Base-by-base conservation (phyloP, 1,140 invertebrate genomes). In the Diachasmimorpha longicaudata region DNA sequence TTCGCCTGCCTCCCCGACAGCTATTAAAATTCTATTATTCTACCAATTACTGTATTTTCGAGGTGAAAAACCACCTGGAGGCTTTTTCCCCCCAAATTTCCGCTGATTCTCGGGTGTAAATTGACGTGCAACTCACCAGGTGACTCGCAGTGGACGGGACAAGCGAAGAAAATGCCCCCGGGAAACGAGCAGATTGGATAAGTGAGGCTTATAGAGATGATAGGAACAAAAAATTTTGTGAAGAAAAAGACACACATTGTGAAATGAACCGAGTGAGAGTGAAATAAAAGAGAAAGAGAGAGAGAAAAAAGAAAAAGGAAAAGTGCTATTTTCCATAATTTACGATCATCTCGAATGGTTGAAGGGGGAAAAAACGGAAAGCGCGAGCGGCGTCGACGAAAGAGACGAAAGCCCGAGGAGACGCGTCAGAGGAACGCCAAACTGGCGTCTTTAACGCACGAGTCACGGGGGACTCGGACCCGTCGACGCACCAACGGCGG, bases 401-500 rank as follows among this genome's bases (percentile, higher is more conserved):
- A 70, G 52, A 69, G 42, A 72, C 70, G 74, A 48, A 55, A 58
- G 19, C 36, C 31, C 11, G 44, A 79, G 39, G 39, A 63, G 55
- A 74, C 68, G 42, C 72, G 21, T 16, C 39, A 70, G 36, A 69
- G 39, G 70, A 78, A 71, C 68, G 48, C 75, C 75, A 85, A 85
- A 77, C 80, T 86, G 85, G 84, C 84, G 84, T 80, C 83, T 16
- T 74, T 81, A 72, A 68, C 75, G 70, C 81, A 79, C 16, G 79
- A 81, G 58, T 81, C 81, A 76, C 84, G 80, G 80, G 83, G 81
- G 81, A 81, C 84, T 81, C 83, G 82, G 83, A 84, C 84, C 82
- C 81, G 84, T 70, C 81, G 82, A 77, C 77, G 83, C n/a, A 74
- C 79, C 63, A 84, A 80, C 78, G 79, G 72, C 31, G 74, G 80